Evolutionary conservation across 2,797 vertebrate genomes (phyloP).

Genomic region (Enteromius paludinosus): DNA sequence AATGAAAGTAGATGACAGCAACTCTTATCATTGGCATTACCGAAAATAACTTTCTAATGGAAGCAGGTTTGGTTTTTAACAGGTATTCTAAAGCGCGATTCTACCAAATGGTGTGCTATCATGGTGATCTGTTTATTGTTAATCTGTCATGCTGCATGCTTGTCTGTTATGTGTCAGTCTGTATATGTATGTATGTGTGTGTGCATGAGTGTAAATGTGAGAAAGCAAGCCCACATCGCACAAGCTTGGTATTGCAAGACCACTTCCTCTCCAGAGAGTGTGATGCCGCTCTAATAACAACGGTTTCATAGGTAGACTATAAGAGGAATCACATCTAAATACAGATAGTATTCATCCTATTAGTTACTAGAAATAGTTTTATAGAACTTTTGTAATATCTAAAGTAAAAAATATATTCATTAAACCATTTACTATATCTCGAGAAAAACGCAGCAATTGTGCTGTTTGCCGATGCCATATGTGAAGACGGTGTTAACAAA

Average conservation of each 20-base stretch:
- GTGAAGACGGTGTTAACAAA: neutral
- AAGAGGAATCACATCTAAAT: neutral
- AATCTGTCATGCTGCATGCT: neutral
- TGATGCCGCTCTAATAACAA: neutral
- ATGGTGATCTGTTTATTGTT: constrained; percentile 22
- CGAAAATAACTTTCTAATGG: constrained; percentile 34
- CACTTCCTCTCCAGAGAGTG: constrained; percentile 52
- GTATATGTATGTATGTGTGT: neutral
- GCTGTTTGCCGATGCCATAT: too few relatives aligned
- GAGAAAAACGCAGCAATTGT: neutral
- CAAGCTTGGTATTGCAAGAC: constrained; percentile 42
- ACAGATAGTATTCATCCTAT: neutral
- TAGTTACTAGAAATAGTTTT: neutral
- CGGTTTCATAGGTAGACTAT: neutral
- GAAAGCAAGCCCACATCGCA: constrained; percentile 18
- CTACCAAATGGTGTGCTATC: neutral
- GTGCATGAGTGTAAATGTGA: constrained; percentile 22
- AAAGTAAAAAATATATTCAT: neutral
- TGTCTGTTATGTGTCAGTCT: constrained; percentile 3
- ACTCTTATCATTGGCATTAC: neutral
- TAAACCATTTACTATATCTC: neutral
- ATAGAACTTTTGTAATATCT: neutral
- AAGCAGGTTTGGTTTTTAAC: constrained; percentile 28
- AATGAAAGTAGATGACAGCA: constrained; percentile 12
- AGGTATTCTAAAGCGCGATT: constrained; percentile 18